Conservation (phyloP, 2,888 invertebrate species). For the Maniola hyperantus region DNA sequence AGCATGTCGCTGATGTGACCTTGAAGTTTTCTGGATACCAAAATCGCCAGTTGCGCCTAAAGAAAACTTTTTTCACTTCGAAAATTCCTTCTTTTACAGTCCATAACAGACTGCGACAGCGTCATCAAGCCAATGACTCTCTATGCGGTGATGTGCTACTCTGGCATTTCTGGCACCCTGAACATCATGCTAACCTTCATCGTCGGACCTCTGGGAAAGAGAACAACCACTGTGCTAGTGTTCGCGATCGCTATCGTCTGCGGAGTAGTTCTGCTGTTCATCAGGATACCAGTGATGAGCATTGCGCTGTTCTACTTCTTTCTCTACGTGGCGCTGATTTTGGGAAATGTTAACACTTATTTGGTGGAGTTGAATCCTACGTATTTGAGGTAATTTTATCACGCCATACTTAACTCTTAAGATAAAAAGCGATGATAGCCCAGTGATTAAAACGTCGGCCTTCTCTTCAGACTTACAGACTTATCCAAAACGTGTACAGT, state of each 20-base stretch:
- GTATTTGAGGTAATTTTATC: constrained; percentile 62
- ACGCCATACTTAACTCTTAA: no score
- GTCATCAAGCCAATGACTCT: constrained; percentile 58
- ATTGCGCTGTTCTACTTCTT: constrained; percentile 63
- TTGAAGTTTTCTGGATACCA: no score
- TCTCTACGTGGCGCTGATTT: constrained; percentile 61
- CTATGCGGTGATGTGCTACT: constrained; percentile 67
- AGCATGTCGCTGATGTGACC: no score
- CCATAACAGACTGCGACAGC: constrained; percentile 54
- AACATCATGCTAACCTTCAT: constrained; percentile 60
- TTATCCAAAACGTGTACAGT: no score
- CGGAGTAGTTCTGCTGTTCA: constrained; percentile 57
- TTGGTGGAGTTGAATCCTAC: constrained; percentile 71
- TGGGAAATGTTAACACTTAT: constrained; percentile 68
- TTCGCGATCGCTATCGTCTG: constrained; percentile 51
- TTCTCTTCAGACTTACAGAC: no score
- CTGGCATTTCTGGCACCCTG: constrained; percentile 51
- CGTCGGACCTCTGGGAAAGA: constrained; percentile 60
- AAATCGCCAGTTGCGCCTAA: no score
- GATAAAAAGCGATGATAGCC: no score
- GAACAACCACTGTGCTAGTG: constrained; percentile 54
- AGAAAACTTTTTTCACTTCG: no score
- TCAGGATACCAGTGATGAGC: constrained; percentile 59
- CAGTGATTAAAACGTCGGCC: no score
- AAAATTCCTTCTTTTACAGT: constrained; percentile 43